Base-by-base conservation (phyloP, 2,113 vertebrate genomes). In the Gila orcuttii region DNA sequence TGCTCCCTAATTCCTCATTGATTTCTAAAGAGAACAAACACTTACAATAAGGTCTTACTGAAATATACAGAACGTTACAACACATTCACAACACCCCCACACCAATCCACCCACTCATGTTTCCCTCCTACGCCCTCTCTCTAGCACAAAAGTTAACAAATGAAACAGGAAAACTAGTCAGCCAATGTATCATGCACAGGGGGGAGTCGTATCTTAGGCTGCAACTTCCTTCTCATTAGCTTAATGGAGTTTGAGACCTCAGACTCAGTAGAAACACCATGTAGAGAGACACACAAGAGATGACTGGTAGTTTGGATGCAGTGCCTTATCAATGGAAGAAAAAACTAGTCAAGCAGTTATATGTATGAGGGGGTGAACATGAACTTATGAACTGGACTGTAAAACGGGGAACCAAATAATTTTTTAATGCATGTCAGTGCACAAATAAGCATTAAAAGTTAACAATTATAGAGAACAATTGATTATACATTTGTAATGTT, bases 81-180 rank as follows among this genome's bases (percentile, higher is more conserved):
- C 75, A 77, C 28, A 33, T 55, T 77, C 47, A 55, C 47, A 77
- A 77, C 45, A 77, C 75, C 45, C 75, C 15, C 39, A 33, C 45
- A 77, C 50, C 25, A 13, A 55, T 77, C 75, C 75, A 77, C 75
- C 50, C 75, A 77, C 75, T 77, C 47, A 77, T 55, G 21, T 28
- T 57, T 77, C 28, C 47, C 50, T 55, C 75, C 75, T 57, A 77
- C 75, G 21, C 9, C 28, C 75, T 77, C 17, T 55, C 50, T 55
- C 75, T 55, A 33, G 45, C 50, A 55, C 50, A 77, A 52, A 77
- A 77, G 75, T 77, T 77, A 28, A 21, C 50, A 77, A 77, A 77
- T 77, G 50, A 57, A 77, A 77, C 50, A 55, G 28, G 50, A 77
- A 77, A 77, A 77, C 75, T 77, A 77, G 17, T 77, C 75, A 77